A percentile compares a stretch with the other conserved stretches of the same genome.
Conservation (phyloP, 2,888 invertebrate genomes). For the Gastracanthus pulcherrimus region DNA sequence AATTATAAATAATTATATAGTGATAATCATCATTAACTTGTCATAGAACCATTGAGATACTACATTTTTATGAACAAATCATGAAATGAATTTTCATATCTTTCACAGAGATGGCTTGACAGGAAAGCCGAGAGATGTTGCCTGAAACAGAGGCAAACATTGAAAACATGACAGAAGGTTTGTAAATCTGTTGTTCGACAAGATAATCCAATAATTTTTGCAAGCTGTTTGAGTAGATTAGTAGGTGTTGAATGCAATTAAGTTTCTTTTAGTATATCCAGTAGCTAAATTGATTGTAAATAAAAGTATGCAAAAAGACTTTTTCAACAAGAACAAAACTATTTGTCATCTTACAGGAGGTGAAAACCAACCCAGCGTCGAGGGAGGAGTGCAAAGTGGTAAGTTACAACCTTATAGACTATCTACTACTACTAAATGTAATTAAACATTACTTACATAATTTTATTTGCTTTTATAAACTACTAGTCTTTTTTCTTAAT, state of each 20-base stretch:
- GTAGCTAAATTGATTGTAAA: neutral
- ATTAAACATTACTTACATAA: too few species aligned
- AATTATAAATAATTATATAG: neutral
- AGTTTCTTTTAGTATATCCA: slow-evolving; percentile 1
- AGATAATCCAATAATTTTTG: slow-evolving; percentile 53
- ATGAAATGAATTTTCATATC: slow-evolving; percentile 32
- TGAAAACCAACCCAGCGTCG: slow-evolving; percentile 70
- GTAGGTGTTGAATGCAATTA: slow-evolving; percentile 18
- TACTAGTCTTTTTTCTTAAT: too few species aligned
- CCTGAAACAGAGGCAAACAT: slow-evolving; percentile 70
- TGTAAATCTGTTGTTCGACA: slow-evolving; percentile 60
- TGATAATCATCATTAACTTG: neutral
- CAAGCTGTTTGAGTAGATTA: neutral
- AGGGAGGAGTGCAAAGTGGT: slow-evolving; percentile 69
- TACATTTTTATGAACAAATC: slow-evolving; percentile 15
- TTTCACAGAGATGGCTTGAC: slow-evolving; percentile 66
- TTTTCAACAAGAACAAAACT: neutral
- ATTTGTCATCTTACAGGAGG: slow-evolving; percentile 64
- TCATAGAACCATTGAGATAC: neutral
- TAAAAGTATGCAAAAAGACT: neutral
- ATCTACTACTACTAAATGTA: too few species aligned
- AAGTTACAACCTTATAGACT: neutral
- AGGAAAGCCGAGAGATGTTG: slow-evolving; percentile 67
- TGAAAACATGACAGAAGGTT: slow-evolving; percentile 74
- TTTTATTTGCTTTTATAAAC: too few species aligned